These are phyloP conservation scores for Caenorhabditis imperialis DNA, from an alignment of 2,888 invertebrate species.

Conservation along the genomic window DNA sequence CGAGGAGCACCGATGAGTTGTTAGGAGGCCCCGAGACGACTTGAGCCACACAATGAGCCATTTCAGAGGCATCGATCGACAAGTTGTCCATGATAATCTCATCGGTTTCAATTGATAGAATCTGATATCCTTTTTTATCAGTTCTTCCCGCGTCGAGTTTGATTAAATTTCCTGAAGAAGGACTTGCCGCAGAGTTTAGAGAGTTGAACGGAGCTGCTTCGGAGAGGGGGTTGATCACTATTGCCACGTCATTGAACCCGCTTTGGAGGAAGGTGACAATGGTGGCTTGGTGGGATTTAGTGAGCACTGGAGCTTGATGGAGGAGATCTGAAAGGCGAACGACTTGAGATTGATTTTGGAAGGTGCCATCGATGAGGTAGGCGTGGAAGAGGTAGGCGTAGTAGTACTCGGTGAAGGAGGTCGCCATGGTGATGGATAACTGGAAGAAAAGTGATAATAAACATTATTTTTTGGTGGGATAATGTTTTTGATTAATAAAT, in stretches of 20 bases:
- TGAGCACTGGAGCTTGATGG: not conserved
- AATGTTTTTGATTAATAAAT: no score
- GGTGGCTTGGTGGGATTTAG: not conserved
- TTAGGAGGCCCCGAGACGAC: constrained; percentile 17
- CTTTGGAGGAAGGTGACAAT: constrained; percentile 7
- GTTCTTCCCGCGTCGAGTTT: not conserved
- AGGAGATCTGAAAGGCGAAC: not conserved
- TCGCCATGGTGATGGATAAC: not conserved
- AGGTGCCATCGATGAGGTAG: not conserved
- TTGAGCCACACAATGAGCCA: constrained; percentile 2
- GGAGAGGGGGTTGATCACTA: constrained; percentile 11
- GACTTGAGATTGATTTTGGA: constrained; percentile 5
- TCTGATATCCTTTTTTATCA: constrained; percentile 1
- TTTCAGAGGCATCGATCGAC: not conserved
- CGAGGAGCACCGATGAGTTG: constrained; percentile 8
- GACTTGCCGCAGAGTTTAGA: constrained; percentile 13
- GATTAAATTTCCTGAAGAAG: not conserved
- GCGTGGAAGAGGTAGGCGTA: not conserved
- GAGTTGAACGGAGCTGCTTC: constrained; percentile 9
- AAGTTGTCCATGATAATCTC: constrained; percentile 4
- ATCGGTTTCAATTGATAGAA: constrained; percentile 1
- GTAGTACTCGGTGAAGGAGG: not conserved
- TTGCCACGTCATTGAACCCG: constrained; percentile 8
- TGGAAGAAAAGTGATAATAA: not conserved
- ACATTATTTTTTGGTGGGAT: no score